Evolutionary conservation across 2,797 vertebrate species (phyloP), one percentile per base, ranked within the genome.

Genomic region (Sardinella longiceps): DNA sequence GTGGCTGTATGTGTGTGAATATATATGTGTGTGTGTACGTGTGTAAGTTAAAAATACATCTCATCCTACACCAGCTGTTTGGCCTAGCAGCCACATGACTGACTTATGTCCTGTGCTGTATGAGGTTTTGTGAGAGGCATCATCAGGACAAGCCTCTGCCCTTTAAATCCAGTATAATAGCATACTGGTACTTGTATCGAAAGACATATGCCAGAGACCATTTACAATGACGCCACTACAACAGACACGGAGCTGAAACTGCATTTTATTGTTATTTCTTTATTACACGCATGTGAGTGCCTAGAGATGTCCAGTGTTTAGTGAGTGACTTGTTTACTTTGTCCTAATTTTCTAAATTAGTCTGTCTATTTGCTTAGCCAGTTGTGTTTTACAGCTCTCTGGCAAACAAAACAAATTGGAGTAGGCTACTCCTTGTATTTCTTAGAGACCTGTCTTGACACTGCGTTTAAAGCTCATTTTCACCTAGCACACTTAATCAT

Each of bases 61-160:
- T 60, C 70, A 77, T 23, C 33, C 6, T 43, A 77, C 37, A 43
- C 18, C 70, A 77, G 70, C 63, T 70, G 63, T 70, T 43, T 77
- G 70, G 70, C 18, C 70, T 23, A 37, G 63, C 63, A 28, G 39
- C 33, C 70, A 39, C 70, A 77, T 77, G 70, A 77, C 33, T 7
- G 1, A 15, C 70, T 77, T 77, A 18, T 43, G 70, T 77, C 39
- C 18, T 10, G 20, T 33, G 33, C 4, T 37, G 30, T 37, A 74
- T 39, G 33, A 37, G 33, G 7, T 74, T 74, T 7, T 33, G 12
- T 18, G 15, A 15, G 30, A 39, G 66, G 33, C 5, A 77, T 15
- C 6, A 43, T n/a, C 5, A 77, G 15, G 66, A 74, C 66, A 77
- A 77, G 18, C 37, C 37, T 43, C 20, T 23, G 18, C 5, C 37